A percentile compares a stretch with the other conserved stretches of the same genome.
Conservation (phyloP, 2,888 invertebrate species). For the Caenorhabditis auriculariae region DNA sequence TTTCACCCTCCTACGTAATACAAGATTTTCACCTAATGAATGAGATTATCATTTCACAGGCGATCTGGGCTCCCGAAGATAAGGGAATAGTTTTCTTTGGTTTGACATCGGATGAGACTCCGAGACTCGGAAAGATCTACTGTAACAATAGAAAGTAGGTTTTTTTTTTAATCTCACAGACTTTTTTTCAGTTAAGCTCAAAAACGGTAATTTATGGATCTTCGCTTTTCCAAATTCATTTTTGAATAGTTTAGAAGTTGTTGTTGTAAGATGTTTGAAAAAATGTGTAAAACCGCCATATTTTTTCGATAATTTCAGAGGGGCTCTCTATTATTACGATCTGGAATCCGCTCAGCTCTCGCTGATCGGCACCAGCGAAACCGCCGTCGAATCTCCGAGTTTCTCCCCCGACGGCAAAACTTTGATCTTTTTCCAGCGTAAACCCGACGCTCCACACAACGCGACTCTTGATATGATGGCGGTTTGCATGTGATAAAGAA, state of each 20-base stretch:
- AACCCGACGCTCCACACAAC: conserved; percentile 54
- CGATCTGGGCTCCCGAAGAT: conserved; percentile 58
- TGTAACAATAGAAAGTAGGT: conserved; percentile 52
- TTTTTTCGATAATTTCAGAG: too few species aligned
- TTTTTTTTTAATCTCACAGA: not conserved
- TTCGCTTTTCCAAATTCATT: not conserved
- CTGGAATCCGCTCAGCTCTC: conserved; percentile 35
- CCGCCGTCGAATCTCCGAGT: conserved; percentile 30
- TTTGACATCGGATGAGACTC: conserved; percentile 38
- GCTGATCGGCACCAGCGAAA: conserved; percentile 23
- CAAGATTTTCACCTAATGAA: conserved; percentile 2
- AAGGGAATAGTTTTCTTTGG: conserved; percentile 60
- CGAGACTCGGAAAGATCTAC: conserved; percentile 53
- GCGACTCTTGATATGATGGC: conserved; percentile 41
- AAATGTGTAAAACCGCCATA: not conserved
- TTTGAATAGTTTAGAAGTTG: not conserved
- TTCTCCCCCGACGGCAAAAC: conserved; percentile 50
- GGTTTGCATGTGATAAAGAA: conserved; percentile 12
- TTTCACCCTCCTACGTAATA: conserved; percentile 49
- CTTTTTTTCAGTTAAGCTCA: too few species aligned
- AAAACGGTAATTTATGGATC: not conserved
- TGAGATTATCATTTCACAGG: conserved; percentile 11
- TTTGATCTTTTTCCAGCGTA: conserved; percentile 39
- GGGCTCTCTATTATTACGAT: conserved; percentile 52
- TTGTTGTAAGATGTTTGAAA: not conserved